Conservation (phyloP, 2,797 vertebrate species). For the Mareca penelope region DNA sequence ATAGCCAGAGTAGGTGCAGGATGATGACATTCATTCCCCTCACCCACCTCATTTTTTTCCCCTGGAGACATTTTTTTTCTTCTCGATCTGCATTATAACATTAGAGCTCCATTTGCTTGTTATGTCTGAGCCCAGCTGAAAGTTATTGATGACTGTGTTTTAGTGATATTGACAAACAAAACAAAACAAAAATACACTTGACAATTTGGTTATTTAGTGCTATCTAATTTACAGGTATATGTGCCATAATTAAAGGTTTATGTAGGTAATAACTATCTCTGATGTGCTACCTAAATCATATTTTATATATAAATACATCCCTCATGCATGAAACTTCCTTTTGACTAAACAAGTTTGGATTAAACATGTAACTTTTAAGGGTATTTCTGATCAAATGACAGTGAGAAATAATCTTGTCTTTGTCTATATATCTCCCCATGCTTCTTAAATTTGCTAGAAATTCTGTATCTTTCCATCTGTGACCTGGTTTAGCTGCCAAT, state of each 20-base stretch:
- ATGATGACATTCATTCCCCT: not conserved
- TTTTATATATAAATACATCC: not conserved
- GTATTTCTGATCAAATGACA: not conserved
- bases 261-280: not conserved
- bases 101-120: not conserved
- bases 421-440: accelerated
- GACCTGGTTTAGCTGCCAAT: not conserved
- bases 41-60: accelerated
- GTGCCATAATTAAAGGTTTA: not conserved
- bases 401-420: not conserved
- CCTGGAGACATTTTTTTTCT: not conserved
- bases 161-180: not conserved
- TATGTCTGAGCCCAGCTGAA: not conserved
- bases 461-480: not conserved
- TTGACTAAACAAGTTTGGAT: not conserved
- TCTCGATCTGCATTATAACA: not conserved
- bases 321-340: not conserved
- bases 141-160: not conserved
- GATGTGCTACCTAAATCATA: not conserved
- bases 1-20: not conserved
- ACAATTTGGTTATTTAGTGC: not conserved
- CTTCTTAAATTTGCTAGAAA: not conserved
- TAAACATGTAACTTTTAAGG: not conserved
- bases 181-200: not conserved
- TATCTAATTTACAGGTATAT: not conserved